Base-by-base conservation (phyloP, 2,797 vertebrate species). In the Cercopithecus hamlyni region DNA sequence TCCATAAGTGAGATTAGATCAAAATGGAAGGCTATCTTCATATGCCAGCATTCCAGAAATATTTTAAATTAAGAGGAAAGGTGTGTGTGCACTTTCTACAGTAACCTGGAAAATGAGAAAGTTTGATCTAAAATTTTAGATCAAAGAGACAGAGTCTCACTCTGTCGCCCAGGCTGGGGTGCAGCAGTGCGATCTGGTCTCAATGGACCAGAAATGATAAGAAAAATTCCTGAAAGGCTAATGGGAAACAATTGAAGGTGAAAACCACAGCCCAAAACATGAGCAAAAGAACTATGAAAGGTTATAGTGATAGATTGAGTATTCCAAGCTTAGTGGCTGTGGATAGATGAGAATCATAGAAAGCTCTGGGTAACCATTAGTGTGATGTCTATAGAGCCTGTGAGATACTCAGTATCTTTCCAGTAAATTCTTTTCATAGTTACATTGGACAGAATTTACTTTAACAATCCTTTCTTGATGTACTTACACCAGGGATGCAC, bases 11-110 rank as follows among this genome's bases (percentile, higher is more conserved):
- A 92, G 61, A 39, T n/a, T 55, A 90, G 72, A 64, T 43, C 19
- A 36, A 55, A 58, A 84, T n/a, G 39, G 33, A 86, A 58, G 1
- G 61, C n/a, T 30, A 48, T 20, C 39, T 9, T 72, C 8, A 7
- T 24, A 39, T 20, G 17, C 45, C 43, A 41, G 39, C 41, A 85
- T 93, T 84, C 83, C 24, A 89, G 67, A 92, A 73, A 67, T 80
- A 61, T 76, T 90, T 92, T 48, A 15, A 82, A 90, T 30, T 84
- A 50, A 41, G 13, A 89, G 72, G 70, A 95, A 96, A 88, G 72
- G 41, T 85, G 45, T 70, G 48, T 58, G 36, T 57, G 41, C 4
- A 76, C 94, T 95, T 88, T 92, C n/a, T 64, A 67, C 4, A 88
- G 14, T 22, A 52, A 7, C 10, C 61, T 93, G n/a, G 57, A 76